Percentiles rank a stretch among this genome's conserved stretches.
phyloP scores from a whole-genome alignment of 1,140 invertebrate species.

The Lordiphosa clarofinis region DNA sequence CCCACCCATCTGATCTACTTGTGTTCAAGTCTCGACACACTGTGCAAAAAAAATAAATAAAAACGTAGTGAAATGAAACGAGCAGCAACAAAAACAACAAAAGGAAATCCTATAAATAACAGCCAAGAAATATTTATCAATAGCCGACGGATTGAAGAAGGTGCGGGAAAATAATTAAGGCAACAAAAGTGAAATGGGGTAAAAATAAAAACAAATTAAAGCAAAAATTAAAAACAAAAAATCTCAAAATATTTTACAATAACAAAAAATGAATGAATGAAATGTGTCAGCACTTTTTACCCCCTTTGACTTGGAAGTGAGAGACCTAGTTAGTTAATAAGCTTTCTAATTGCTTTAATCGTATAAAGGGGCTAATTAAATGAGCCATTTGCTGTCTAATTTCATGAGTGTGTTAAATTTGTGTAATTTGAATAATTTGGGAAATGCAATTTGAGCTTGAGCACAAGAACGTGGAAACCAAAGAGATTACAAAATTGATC shows the following conservation, averaged over 20 bases:
- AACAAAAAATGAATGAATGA: slow-evolving; percentile 6
- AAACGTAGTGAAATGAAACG: slow-evolving; percentile 63
- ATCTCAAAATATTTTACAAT: not conserved
- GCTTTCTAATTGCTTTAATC: slow-evolving; percentile 5
- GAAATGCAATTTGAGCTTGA: too few relatives aligned
- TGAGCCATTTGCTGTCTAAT: not conserved
- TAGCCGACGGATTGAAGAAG: slow-evolving; percentile 26
- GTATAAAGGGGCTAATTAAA: not conserved
- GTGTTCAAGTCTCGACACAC: slow-evolving; percentile 12
- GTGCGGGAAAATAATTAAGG: slow-evolving; percentile 46
- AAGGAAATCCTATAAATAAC: slow-evolving; percentile 65
- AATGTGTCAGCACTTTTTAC: slow-evolving; percentile 6
- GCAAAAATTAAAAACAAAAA: not conserved
- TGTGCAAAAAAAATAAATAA: slow-evolving; percentile 43
- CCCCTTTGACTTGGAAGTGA: too few relatives aligned
- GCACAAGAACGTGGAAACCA: too few relatives aligned
- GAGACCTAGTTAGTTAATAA: too few relatives aligned
- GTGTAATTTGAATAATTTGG: too few relatives aligned
- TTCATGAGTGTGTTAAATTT: not conserved
- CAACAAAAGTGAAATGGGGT: slow-evolving; percentile 32
- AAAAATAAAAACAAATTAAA: slow-evolving; percentile 22
- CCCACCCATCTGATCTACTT: not conserved
- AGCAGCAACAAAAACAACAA: slow-evolving; percentile 40
- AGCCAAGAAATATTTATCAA: slow-evolving; percentile 62
- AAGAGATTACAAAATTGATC: too few relatives aligned